phyloP scores from a whole-genome alignment of 2,888 invertebrate species.

The Eupithecia dodoneata region DNA sequence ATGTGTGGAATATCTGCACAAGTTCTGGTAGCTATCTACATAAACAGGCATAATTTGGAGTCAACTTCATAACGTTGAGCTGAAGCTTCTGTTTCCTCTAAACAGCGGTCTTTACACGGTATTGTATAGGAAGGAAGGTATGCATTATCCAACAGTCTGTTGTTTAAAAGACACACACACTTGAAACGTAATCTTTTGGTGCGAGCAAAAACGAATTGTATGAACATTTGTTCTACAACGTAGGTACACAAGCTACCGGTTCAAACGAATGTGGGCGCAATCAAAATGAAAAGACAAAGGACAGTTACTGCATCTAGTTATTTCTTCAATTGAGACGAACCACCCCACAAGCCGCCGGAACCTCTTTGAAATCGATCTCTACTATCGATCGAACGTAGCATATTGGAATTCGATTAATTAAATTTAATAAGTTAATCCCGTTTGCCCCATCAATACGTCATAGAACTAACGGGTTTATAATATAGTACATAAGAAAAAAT shows the following conservation, averaged over 20 bases:
- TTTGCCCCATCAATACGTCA: not conserved
- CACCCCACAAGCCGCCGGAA: no score
- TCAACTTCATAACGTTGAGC: not conserved
- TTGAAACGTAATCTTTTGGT: no score
- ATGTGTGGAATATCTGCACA: conserved; percentile 7
- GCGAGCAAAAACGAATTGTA: no score
- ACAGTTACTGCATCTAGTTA: no score
- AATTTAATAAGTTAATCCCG: not conserved
- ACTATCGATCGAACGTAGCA: no score
- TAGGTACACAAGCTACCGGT: no score
- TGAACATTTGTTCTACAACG: no score
- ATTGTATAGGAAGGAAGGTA: not conserved
- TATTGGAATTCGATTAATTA: not conserved
- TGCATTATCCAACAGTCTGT: not conserved
- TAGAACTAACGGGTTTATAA: not conserved
- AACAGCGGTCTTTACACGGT: not conserved
- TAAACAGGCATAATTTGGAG: conserved; percentile 12
- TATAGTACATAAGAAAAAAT: not conserved
- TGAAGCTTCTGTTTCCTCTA: not conserved
- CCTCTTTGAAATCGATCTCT: no score
- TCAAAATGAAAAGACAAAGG: no score
- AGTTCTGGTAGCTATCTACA: conserved; percentile 6
- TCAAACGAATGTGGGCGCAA: no score
- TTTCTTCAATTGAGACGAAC: no score
- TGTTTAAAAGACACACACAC: not conserved